phyloP scores from a whole-genome alignment of 2,113 vertebrate species.

The Gila orcuttii region DNA sequence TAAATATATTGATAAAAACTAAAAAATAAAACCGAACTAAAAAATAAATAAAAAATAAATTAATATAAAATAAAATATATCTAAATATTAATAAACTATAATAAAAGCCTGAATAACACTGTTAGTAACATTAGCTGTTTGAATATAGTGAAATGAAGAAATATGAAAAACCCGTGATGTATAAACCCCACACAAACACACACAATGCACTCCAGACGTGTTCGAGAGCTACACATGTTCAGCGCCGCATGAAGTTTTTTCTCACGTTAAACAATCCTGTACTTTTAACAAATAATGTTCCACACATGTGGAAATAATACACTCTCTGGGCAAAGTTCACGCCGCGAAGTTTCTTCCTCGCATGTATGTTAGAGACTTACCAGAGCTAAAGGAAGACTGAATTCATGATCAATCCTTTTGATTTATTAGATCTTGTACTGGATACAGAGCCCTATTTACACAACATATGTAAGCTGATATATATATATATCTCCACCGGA shows the following conservation, averaged over 20 bases:
- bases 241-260: not conserved
- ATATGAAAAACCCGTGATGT: no score
- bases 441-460: not conserved
- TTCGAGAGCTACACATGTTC: not conserved
- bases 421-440: not conserved
- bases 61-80: no score
- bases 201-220: not conserved
- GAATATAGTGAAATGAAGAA: not conserved
- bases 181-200: not conserved
- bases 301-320: constrained; percentile 29
- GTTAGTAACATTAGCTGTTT: not conserved
- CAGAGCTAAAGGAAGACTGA: not conserved
- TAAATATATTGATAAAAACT: no score
- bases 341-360: not conserved
- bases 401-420: not conserved
- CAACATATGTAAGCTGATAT: not conserved
- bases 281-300: not conserved
- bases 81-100: no score
- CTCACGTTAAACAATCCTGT: not conserved
- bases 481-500: not conserved
- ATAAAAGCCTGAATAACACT: no score
- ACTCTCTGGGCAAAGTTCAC: constrained; percentile 18
- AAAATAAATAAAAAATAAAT: no score
- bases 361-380: not conserved
- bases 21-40: no score